These are phyloP conservation scores for Perizoma flavofasciatum DNA, from an alignment of 2,888 invertebrate genomes.

Conservation along the genomic window DNA sequence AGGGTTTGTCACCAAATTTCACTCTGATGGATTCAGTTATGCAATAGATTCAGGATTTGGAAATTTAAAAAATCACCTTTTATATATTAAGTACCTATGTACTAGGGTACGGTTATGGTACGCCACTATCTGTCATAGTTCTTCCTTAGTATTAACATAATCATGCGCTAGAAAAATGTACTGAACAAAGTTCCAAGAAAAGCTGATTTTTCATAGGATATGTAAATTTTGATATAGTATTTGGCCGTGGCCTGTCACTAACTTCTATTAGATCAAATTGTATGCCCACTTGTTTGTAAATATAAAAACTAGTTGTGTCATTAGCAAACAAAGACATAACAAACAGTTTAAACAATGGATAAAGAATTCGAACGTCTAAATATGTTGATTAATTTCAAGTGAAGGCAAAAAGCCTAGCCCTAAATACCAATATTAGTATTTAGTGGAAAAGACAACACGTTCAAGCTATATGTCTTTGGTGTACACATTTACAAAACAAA, in stretches of 20 bases:
- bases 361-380: conserved; percentile 32
- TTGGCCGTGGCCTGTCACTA: not conserved
- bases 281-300: conserved; percentile 25
- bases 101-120: too few relatives aligned
- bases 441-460: conserved; percentile 28
- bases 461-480: conserved; percentile 28
- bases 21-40: too few relatives aligned
- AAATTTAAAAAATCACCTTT: too few relatives aligned
- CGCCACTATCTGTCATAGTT: too few relatives aligned
- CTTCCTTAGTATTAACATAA: too few relatives aligned
- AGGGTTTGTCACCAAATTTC: too few relatives aligned
- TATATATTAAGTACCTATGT: too few relatives aligned
- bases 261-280: conserved; percentile 14
- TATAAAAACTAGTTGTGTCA: conserved; percentile 22
- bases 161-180: too few relatives aligned
- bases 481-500: conserved; percentile 8
- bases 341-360: conserved; percentile 25
- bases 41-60: too few relatives aligned
- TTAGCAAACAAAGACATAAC: conserved; percentile 30
- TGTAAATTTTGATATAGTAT: too few relatives aligned
- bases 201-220: too few relatives aligned
- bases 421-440: conserved; percentile 29
- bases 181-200: too few relatives aligned
- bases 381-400: conserved; percentile 34
- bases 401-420: conserved; percentile 24